These are phyloP conservation scores for Sebastes nivosus DNA, from an alignment of 2,797 vertebrate genomes.

Conservation along the genomic window DNA sequence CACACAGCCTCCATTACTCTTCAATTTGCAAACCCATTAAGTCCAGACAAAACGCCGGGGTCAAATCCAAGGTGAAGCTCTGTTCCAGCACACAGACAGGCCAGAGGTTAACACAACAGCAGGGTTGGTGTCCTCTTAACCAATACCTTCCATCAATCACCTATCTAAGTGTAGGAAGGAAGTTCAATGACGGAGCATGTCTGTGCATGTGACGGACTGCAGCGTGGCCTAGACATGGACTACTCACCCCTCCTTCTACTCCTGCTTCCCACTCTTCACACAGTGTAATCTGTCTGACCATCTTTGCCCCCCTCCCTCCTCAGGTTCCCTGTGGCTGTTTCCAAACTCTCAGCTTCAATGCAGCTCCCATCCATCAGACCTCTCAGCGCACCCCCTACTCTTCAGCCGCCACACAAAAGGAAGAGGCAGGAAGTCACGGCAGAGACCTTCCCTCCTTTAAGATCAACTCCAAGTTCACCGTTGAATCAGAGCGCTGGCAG, in stretches of 20 bases:
- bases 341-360: neutral
- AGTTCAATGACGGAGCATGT: slow-evolving; percentile 29
- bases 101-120: slow-evolving; percentile 54
- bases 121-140: slow-evolving; percentile 8
- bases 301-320: slow-evolving; percentile 37
- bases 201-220: slow-evolving; percentile 24
- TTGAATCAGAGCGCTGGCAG: slow-evolving; percentile 1
- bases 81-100: slow-evolving; percentile 5
- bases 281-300: slow-evolving; percentile 56
- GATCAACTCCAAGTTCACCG: slow-evolving; percentile 71
- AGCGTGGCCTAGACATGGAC: neutral
- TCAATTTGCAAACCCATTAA: slow-evolving; percentile 25
- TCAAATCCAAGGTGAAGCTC: slow-evolving; percentile 66
- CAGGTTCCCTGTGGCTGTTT: slow-evolving; percentile 12
- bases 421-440: slow-evolving; percentile 38
- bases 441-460: slow-evolving; percentile 22
- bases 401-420: slow-evolving; percentile 57
- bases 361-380: slow-evolving; percentile 61
- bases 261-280: slow-evolving; percentile 3
- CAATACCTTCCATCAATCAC: slow-evolving; percentile 41
- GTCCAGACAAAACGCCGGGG: slow-evolving; percentile 45
- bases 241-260: neutral
- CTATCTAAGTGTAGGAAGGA: slow-evolving; percentile 37
- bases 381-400: slow-evolving; percentile 17
- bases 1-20: neutral